Evolutionary conservation across 2,113 vertebrate genomes (phyloP).

Genomic region (Pelecanus crispus): DNA sequence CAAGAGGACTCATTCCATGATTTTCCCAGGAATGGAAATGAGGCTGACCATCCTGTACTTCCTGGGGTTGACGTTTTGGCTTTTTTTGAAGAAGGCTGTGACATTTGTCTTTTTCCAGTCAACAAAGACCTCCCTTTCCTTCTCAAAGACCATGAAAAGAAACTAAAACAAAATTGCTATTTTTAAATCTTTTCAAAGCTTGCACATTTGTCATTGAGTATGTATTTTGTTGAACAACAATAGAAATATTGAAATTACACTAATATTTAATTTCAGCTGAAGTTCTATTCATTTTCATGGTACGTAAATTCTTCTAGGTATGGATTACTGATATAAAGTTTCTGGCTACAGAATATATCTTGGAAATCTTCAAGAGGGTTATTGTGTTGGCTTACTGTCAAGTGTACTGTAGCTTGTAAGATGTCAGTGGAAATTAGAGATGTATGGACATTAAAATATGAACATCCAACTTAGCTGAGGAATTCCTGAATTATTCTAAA

Average conservation of each 20-base stretch:
- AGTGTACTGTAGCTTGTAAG: neutral
- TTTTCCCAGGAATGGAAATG: neutral
- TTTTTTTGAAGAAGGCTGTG: neutral
- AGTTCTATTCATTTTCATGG: neutral
- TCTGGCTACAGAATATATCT: neutral
- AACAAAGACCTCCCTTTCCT: neutral
- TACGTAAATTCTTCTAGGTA: neutral
- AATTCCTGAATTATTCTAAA: neutral
- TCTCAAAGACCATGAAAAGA: neutral
- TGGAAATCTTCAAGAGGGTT: neutral
- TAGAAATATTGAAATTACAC: neutral
- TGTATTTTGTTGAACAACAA: neutral
- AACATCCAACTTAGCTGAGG: neutral
- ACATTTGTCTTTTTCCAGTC: neutral
- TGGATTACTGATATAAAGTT: neutral
- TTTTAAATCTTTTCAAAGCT: neutral
- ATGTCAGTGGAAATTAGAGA: neutral
- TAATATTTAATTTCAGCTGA: neutral
- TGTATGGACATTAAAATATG: neutral
- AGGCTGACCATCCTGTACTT: neutral
- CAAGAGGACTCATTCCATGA: neutral
- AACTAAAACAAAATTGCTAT: neutral
- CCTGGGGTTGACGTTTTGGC: neutral
- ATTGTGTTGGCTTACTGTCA: neutral
- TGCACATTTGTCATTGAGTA: neutral